Evolutionary conservation across 2,113 vertebrate species (phyloP), one percentile per base, ranked within the genome.

Genomic region (Myiopsitta monachus): DNA sequence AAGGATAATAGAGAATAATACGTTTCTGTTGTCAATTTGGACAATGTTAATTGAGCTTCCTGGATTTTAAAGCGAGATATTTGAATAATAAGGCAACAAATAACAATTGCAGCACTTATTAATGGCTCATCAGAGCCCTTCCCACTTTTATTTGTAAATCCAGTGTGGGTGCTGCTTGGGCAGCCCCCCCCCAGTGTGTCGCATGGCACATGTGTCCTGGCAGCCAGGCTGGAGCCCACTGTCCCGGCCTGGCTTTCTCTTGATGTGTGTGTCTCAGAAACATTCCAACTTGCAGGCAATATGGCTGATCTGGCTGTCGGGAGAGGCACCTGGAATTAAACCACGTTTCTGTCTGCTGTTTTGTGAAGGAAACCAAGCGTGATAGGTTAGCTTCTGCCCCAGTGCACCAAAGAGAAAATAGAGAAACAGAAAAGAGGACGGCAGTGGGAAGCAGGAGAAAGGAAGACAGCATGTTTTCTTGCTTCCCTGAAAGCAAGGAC

Each of bases 371-470:
- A 94, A 90, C 23, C 36, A 69, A 74, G 23, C 18, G 36, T 54
- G 49, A 47, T 36, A 59, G 87, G 85, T 84, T 69, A 87, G 38
- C 26, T 12, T 41, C 54, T 10, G 2, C 44, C 70, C 13, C 14
- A n/a, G 5, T 23, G 49, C 36, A 47, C 30, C 80, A 62, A 85
- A 68, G 44, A 55, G 26, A 18, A 44, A 44, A 77, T 67, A 62
- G 44, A 62, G 59, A 49, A 66, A 5, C 0, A 0, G 33, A 22
- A 39, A 75, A 87, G 16, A 63, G 57, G 52, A 41, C 1, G 2
- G 62, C 62, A 55, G 46, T 18, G 24, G 69, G 90, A 87, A 55
- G 49, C 68, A 77, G 30, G 54, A 69, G 81, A 61, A 69, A 91
- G 66, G 90, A 41, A 69, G 90, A 57, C 9, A 15, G 49, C 30